phyloP scores from a whole-genome alignment of 1,140 invertebrate genomes.

The Listronotus oregonensis region DNA sequence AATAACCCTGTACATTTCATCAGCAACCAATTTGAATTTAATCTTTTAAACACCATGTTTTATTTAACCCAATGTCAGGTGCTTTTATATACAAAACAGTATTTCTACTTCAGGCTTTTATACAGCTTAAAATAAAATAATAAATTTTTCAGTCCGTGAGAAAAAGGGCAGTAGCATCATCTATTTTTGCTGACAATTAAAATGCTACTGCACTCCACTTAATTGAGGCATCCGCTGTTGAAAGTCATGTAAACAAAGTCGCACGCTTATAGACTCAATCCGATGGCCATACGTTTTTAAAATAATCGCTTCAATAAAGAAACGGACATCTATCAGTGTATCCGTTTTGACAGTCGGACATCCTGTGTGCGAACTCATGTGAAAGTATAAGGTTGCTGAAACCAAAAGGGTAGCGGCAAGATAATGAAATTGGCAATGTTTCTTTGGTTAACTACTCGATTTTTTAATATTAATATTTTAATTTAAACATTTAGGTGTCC shows the following conservation, averaged over 20 bases:
- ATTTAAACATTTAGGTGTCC: too few species aligned
- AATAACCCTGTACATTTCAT: too few species aligned
- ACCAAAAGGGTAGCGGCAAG: not conserved
- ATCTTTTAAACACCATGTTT: too few species aligned
- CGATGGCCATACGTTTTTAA: conserved; percentile 13
- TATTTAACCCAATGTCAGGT: too few species aligned
- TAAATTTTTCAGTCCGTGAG: conserved; percentile 3
- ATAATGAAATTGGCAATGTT: too few species aligned
- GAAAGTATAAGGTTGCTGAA: conserved; percentile 2
- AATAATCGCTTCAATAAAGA: conserved; percentile 23
- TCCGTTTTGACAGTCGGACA: conserved; percentile 12
- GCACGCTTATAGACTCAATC: conserved; percentile 34
- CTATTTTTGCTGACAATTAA: conserved; percentile 15
- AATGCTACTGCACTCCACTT: conserved; percentile 30
- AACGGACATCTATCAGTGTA: conserved; percentile 3
- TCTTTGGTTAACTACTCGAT: too few species aligned
- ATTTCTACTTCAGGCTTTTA: too few species aligned
- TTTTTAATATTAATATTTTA: too few species aligned
- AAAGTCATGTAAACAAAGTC: conserved; percentile 24
- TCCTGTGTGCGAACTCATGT: conserved; percentile 11
- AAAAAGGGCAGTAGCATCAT: conserved; percentile 3
- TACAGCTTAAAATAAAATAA: conserved; percentile 9
- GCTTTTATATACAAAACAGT: too few species aligned
- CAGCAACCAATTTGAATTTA: too few species aligned
- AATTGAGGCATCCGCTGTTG: conserved; percentile 42